Conservation (phyloP, 2,888 invertebrate genomes). For the Heteromyza rotundicornis region DNA sequence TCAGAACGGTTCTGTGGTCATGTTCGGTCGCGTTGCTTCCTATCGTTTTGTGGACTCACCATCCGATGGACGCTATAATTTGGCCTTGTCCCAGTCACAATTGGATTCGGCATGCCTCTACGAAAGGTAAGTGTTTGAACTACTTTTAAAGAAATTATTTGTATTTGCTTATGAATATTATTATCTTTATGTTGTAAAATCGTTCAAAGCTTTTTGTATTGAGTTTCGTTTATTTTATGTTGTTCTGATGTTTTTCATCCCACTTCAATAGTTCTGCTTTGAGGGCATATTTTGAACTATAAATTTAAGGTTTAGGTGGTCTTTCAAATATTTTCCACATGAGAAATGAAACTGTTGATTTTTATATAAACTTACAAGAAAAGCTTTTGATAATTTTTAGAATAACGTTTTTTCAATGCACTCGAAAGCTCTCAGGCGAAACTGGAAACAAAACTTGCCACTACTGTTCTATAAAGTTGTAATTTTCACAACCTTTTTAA, state of each 20-base stretch:
- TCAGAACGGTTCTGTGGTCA: constrained; percentile 82
- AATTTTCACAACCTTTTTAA: no score
- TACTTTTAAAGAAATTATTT: not conserved
- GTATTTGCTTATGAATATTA: not conserved
- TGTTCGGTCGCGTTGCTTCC: constrained; percentile 85
- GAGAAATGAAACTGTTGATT: no score
- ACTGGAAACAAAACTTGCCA: no score
- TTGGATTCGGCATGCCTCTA: constrained; percentile 79
- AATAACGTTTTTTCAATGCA: no score
- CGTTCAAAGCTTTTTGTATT: constrained; percentile 1
- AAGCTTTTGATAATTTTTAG: no score
- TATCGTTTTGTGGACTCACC: constrained; percentile 85
- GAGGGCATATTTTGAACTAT: no score
- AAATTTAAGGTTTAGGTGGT: no score
- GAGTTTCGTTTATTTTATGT: not conserved
- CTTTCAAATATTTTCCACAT: no score
- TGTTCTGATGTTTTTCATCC: constrained; percentile 21
- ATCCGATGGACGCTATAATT: constrained; percentile 78
- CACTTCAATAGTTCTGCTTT: no score
- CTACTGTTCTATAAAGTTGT: no score
- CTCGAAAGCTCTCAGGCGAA: no score
- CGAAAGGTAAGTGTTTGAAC: constrained; percentile 71
- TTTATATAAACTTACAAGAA: no score
- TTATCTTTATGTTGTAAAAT: not conserved
- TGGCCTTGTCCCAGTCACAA: constrained; percentile 76